A percentile compares a stretch with the other conserved stretches of the same genome.
Evolutionary conservation across 2,888 invertebrate genomes (phyloP).

Genomic region (Abrostola tripartita): DNA sequence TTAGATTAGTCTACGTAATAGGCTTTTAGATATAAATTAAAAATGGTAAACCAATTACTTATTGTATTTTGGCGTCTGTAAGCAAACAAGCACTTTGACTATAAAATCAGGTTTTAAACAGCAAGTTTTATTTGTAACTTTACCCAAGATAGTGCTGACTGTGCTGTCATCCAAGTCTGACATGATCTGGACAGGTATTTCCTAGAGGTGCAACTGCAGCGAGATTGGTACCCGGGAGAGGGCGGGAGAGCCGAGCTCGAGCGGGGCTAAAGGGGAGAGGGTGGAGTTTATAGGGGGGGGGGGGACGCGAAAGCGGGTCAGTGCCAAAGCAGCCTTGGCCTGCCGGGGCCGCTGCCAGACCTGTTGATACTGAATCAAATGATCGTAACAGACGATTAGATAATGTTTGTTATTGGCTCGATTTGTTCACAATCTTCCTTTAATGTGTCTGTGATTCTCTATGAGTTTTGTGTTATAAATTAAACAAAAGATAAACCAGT

Average conservation of each 20-base stretch:
- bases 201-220: conserved; percentile 55
- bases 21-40: not conserved
- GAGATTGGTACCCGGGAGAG: conserved; percentile 43
- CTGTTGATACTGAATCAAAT: conserved; percentile 72
- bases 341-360: conserved; percentile 61
- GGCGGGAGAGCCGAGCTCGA: conserved; percentile 42
- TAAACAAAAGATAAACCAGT: not conserved
- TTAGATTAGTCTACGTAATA: not conserved
- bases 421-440: conserved; percentile 21
- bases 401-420: conserved; percentile 39
- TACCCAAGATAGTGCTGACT: conserved; percentile 8
- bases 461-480: conserved; percentile 5
- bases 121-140: not conserved
- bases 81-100: not conserved
- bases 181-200: conserved; percentile 36
- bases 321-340: conserved; percentile 75
- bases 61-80: no score
- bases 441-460: conserved; percentile 22
- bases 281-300: conserved; percentile 27
- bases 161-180: conserved; percentile 19
- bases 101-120: not conserved
- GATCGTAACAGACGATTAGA: conserved; percentile 43
- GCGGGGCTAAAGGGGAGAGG: conserved; percentile 33
- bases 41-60: no score
- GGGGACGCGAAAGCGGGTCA: conserved; percentile 74